phyloP scores from a whole-genome alignment of 2,888 invertebrate genomes.

The Bellardia bayeri region DNA sequence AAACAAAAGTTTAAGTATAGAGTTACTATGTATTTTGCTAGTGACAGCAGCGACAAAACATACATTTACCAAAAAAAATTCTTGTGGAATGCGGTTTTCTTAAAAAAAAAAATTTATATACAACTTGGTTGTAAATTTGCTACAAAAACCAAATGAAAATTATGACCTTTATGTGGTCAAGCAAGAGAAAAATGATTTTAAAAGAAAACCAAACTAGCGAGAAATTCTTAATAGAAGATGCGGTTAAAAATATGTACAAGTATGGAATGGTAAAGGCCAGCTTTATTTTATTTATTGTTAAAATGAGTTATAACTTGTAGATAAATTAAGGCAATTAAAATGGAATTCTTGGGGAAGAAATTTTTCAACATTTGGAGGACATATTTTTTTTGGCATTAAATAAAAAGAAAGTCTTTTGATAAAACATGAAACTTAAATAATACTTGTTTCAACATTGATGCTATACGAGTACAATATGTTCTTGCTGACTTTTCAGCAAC shows the following conservation, averaged over 20 bases:
- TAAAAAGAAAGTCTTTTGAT: no score
- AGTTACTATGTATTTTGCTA: conserved; percentile 44
- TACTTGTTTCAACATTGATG: no score
- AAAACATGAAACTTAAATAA: no score
- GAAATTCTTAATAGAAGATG: conserved; percentile 47
- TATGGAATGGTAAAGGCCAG: conserved; percentile 12
- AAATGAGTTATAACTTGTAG: conserved; percentile 22
- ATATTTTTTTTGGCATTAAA: no score
- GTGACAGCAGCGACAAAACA: conserved; percentile 48
- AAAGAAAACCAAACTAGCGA: conserved; percentile 46
- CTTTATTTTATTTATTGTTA: conserved; percentile 54
- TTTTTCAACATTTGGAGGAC: no score
- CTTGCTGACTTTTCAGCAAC: no score
- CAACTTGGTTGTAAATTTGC: conserved; percentile 48
- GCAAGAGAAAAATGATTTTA: conserved; percentile 38
- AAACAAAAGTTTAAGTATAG: conserved; percentile 41
- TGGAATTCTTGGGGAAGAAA: neutral
- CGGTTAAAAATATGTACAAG: conserved; percentile 40
- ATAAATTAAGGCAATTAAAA: conserved; percentile 28
- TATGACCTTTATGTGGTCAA: conserved; percentile 58
- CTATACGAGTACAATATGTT: no score
- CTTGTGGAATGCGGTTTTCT: conserved; percentile 29
- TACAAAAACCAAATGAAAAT: conserved; percentile 63
- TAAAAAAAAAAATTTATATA: conserved; percentile 32
- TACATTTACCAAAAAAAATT: conserved; percentile 10